A percentile compares a stretch with the other conserved stretches of the same genome.
phyloP scores from a whole-genome alignment of 1,140 invertebrate species.

The Colletes latitarsis region DNA sequence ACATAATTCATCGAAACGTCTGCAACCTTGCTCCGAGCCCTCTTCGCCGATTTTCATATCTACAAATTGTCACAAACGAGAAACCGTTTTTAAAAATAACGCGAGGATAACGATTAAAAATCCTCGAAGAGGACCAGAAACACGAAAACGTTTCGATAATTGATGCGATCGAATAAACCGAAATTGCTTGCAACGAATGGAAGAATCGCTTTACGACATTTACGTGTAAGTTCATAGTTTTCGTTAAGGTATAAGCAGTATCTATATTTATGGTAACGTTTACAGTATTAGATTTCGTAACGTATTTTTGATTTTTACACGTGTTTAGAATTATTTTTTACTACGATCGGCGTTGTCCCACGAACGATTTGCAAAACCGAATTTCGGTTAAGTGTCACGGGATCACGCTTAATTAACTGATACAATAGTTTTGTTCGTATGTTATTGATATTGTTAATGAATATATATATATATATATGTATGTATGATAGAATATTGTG shows the following conservation, averaged over 20 bases:
- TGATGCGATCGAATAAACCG: too few relatives aligned
- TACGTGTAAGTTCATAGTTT: slow-evolving; percentile 1
- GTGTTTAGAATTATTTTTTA: slow-evolving; percentile 8
- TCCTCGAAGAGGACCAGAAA: too few relatives aligned
- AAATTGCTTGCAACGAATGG: too few relatives aligned
- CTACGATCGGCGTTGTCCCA: background rate
- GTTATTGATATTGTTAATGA: slow-evolving; percentile 41
- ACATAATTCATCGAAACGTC: too few relatives aligned
- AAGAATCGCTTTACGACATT: background rate
- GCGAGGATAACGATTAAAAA: too few relatives aligned
- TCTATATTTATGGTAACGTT: slow-evolving; percentile 54
- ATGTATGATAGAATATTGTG: background rate
- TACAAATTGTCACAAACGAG: too few relatives aligned
- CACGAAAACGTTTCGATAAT: too few relatives aligned
- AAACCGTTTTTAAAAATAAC: too few relatives aligned
- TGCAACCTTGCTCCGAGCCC: too few relatives aligned
- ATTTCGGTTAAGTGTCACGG: background rate
- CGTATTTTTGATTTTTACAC: slow-evolving; percentile 48
- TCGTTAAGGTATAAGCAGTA: background rate
- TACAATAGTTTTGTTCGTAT: slow-evolving; percentile 19
- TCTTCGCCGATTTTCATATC: too few relatives aligned
- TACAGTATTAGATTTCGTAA: slow-evolving; percentile 60
- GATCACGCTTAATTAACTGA: slow-evolving; percentile 24
- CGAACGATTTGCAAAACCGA: too few relatives aligned
- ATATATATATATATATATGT: slow-evolving; percentile 22